Evolutionary conservation across 1,140 invertebrate genomes (phyloP), one percentile per base, ranked within the genome.

Genomic region (Lucilia sericata): DNA sequence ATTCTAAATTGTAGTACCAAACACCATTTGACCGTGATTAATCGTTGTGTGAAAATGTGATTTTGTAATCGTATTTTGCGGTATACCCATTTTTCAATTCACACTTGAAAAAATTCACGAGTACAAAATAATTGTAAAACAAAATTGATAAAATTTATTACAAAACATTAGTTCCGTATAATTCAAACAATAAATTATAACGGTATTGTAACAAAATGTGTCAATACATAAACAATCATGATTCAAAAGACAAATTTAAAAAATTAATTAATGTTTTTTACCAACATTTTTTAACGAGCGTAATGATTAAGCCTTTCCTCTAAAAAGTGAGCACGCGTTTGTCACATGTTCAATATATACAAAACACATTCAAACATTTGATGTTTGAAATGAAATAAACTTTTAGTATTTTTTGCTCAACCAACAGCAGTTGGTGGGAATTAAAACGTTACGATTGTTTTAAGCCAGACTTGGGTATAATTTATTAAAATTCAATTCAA

Each of bases 381-480:
- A 25, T 70, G 65, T 70, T 21, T 70, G 65, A 70, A 70, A 5
- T 19, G 21, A 70, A 70, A 60, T 60, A 60, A 21, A 25, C 65
- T 55, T 13, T 55, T 55, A 7, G 9, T 42, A 10, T 10, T 42
- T 42, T 42, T 42, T 42, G 2, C 42, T 42, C 51, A 55, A 55
- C 5, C 51, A 55, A 14, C 17, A 55, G 2, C 51, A 55, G 17
- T 55, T 12, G 51, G 7, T 8, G 10, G 7, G 5, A 42, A 7
- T 8, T 55, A 55, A 70, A 7, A 70, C 12, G 65, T 21, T 70
- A 70, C 51, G 12, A 55, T 70, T 70, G 65, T 60, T 60, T n/a
- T 17, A 60, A 60, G 65, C n/a, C 65, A 70, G 65, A 70, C 65
- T 70, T 70, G 65, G 65, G 65, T 25, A 70, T 70, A 70, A 25